Conservation (phyloP, 2,797 vertebrate genomes). For the Karalla daura region DNA sequence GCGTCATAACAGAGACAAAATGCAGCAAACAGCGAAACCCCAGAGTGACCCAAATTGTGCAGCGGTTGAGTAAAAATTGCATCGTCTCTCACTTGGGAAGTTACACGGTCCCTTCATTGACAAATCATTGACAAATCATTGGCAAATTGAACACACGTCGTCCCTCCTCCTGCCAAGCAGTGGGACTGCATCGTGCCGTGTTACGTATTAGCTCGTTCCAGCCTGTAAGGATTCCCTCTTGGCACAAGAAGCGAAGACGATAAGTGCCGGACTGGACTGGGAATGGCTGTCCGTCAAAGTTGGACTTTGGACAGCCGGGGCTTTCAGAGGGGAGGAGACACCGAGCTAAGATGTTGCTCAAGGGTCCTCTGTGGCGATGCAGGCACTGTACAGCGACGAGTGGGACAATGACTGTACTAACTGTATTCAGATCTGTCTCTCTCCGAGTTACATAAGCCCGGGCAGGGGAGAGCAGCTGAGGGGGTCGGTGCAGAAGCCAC, state of each 20-base stretch:
- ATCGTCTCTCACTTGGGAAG: not conserved
- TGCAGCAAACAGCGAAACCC: not conserved
- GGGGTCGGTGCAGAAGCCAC: conserved; percentile 78
- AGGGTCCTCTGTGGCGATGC: conserved; percentile 68
- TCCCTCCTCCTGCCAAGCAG: conserved; percentile 4
- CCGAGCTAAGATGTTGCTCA: conserved; percentile 76
- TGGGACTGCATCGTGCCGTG: conserved; percentile 24
- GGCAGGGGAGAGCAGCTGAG: conserved; percentile 69
- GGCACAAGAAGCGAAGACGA: conserved; percentile 32
- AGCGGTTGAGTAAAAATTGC: not conserved
- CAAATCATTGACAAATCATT: conserved; percentile 2
- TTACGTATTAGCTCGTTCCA: conserved; percentile 47
- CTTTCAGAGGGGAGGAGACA: conserved; percentile 65
- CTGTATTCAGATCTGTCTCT: conserved; percentile 81
- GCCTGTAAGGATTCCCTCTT: conserved; percentile 50
- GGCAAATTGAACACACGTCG: too few relatives aligned
- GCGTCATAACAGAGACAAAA: not conserved
- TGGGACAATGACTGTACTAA: conserved; percentile 81
- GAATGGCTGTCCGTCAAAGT: conserved; percentile 58
- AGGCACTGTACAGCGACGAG: conserved; percentile 76
- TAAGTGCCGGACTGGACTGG: conserved; percentile 48
- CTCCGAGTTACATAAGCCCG: conserved; percentile 77
- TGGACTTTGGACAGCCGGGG: conserved; percentile 39
- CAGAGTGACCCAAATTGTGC: not conserved
- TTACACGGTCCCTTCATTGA: not conserved